Conservation (phyloP, 2,888 invertebrate species). For the Silvanus unidentatus region DNA sequence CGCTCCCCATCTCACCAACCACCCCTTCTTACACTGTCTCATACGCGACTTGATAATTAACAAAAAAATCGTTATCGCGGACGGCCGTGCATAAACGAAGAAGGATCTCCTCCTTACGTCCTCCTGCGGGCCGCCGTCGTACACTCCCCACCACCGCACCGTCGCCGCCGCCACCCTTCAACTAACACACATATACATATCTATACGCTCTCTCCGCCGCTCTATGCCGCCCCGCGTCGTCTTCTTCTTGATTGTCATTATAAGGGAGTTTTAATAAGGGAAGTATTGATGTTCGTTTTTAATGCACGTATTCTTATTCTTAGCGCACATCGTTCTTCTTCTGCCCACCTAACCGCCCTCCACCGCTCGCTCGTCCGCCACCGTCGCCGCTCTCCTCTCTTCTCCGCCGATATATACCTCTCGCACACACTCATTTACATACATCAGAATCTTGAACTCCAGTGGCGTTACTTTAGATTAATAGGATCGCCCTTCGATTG, state of each 20-base stretch:
- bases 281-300: conserved; percentile 48
- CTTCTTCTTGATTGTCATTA: conserved; percentile 45
- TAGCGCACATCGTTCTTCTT: conserved; percentile 38
- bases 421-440: conserved; percentile 1
- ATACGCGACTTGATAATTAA: conserved; percentile 50
- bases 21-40: conserved; percentile 33
- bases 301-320: conserved; percentile 46
- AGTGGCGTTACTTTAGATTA: conserved; percentile 5
- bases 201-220: conserved; percentile 39
- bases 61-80: conserved; percentile 50
- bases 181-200: conserved; percentile 24
- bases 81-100: conserved; percentile 47
- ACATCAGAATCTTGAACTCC: neutral
- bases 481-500: conserved; percentile 4
- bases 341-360: conserved; percentile 9
- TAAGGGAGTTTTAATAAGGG: conserved; percentile 47
- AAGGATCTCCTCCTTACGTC: conserved; percentile 42
- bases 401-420: too few species aligned
- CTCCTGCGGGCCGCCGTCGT: conserved; percentile 19
- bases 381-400: conserved; percentile 5
- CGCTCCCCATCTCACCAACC: conserved; percentile 12
- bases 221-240: conserved; percentile 37
- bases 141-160: conserved; percentile 19
- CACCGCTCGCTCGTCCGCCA: conserved; percentile 11
- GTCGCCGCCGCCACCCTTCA: conserved; percentile 13